A percentile compares a stretch with the other conserved stretches of the same genome.
Conservation (phyloP, 2,797 vertebrate species). For the Enoplosus armatus region DNA sequence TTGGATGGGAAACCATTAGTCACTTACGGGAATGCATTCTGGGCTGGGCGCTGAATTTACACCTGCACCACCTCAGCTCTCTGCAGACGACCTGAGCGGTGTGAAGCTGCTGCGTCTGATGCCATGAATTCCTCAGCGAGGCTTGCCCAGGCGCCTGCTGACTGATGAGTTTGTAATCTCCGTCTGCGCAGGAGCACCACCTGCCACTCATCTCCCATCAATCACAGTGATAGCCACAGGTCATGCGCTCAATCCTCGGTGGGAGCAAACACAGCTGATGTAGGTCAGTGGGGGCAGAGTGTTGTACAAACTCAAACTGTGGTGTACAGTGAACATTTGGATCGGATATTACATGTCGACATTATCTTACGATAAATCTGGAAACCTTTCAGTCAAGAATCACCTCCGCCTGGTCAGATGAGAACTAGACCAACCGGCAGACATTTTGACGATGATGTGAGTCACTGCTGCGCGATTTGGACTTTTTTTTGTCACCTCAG, state of each 20-base stretch:
- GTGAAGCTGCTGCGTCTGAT: slow-evolving; percentile 27
- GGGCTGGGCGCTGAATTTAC: slow-evolving; percentile 44
- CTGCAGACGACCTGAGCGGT: slow-evolving; percentile 5
- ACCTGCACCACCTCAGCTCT: slow-evolving; percentile 50
- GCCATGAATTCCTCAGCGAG: slow-evolving; percentile 71
- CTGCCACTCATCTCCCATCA: slow-evolving; percentile 68
- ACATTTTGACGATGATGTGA: not conserved
- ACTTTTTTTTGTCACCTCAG: not conserved
- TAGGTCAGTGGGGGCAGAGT: slow-evolving; percentile 46
- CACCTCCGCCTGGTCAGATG: not conserved
- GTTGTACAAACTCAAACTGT: too few relatives aligned
- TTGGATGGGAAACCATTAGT: slow-evolving; percentile 64
- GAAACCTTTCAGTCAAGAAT: not conserved
- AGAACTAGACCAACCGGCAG: not conserved
- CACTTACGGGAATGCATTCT: slow-evolving; percentile 44
- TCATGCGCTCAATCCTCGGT: slow-evolving; percentile 18
- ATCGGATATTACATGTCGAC: too few relatives aligned
- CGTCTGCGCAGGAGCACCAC: slow-evolving; percentile 52
- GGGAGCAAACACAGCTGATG: slow-evolving; percentile 17
- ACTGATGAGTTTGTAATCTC: slow-evolving; percentile 67
- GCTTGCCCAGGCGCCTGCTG: slow-evolving; percentile 53
- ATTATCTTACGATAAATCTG: too few relatives aligned
- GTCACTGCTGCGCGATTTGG: not conserved
- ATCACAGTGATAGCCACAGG: slow-evolving; percentile 49
- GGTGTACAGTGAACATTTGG: not conserved